Conservation (phyloP, 2,113 vertebrate genomes). For the Elephantulus edwardii region DNA sequence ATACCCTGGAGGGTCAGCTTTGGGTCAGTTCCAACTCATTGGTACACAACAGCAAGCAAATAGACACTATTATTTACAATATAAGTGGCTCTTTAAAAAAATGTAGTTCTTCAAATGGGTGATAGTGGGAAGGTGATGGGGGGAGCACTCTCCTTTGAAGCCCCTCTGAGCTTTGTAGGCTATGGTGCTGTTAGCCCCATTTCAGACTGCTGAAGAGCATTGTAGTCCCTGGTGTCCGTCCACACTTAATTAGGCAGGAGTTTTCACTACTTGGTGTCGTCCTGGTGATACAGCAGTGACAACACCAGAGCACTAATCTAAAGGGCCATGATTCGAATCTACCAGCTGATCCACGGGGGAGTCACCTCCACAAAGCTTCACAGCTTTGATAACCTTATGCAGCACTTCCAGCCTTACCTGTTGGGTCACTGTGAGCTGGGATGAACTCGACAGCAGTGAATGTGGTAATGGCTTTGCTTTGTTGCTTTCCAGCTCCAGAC, state of each 20-base stretch:
- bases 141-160: too few relatives aligned
- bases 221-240: background rate
- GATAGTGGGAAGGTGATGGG: background rate
- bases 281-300: too few relatives aligned
- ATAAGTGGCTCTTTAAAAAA: too few relatives aligned
- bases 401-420: background rate
- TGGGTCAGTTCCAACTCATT: too few relatives aligned
- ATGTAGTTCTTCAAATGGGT: background rate
- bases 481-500: background rate
- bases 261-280: background rate
- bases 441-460: background rate
- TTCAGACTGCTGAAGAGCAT: background rate
- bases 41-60: constrained; percentile 83
- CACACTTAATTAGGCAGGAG: background rate
- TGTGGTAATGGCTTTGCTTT: background rate
- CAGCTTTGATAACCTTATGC: background rate
- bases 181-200: background rate
- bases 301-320: too few relatives aligned
- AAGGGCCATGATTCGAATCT: too few relatives aligned
- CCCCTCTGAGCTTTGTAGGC: background rate
- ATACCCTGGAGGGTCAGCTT: too few relatives aligned
- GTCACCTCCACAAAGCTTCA: background rate
- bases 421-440: background rate
- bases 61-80: background rate
- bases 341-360: too few relatives aligned